phyloP scores from a whole-genome alignment of 2,797 vertebrate species.

The Sylvilagus floridanus region DNA sequence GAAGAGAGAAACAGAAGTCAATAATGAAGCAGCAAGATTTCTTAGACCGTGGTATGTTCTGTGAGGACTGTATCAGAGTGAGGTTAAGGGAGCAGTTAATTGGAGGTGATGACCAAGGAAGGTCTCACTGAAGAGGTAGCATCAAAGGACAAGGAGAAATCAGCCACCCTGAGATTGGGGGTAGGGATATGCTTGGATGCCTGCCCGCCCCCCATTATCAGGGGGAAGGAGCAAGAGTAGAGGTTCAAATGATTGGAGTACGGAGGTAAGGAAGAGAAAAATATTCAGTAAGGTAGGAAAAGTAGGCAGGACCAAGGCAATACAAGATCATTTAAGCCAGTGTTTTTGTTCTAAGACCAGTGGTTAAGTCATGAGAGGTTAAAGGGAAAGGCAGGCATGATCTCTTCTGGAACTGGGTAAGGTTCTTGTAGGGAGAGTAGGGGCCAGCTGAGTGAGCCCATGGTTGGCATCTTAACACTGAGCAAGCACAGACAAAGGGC shows the following conservation, averaged over 20 bases:
- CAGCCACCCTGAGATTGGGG: background rate
- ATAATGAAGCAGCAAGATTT: background rate
- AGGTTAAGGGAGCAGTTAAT: background rate
- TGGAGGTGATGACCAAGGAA: background rate
- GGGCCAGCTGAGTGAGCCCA: background rate
- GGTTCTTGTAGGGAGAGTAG: background rate
- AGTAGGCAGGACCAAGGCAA: background rate
- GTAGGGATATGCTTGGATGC: background rate
- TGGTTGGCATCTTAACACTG: background rate
- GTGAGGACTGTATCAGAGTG: background rate
- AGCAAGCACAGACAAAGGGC: background rate
- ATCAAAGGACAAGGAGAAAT: conserved; percentile 11
- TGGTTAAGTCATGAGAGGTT: background rate
- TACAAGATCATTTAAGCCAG: background rate
- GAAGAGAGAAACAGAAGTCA: background rate
- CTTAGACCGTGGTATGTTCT: background rate
- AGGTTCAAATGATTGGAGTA: background rate
- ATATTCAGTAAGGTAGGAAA: background rate
- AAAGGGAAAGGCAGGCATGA: background rate
- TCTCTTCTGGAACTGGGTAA: background rate
- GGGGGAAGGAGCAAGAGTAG: background rate
- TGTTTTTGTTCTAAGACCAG: conserved; percentile 8
- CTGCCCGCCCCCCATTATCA: background rate
- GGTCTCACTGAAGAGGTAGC: background rate
- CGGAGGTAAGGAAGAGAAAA: background rate